Evolutionary conservation across 2,888 invertebrate genomes (phyloP), one percentile per base, ranked within the genome.

Genomic region (Podabrus alpinus): DNA sequence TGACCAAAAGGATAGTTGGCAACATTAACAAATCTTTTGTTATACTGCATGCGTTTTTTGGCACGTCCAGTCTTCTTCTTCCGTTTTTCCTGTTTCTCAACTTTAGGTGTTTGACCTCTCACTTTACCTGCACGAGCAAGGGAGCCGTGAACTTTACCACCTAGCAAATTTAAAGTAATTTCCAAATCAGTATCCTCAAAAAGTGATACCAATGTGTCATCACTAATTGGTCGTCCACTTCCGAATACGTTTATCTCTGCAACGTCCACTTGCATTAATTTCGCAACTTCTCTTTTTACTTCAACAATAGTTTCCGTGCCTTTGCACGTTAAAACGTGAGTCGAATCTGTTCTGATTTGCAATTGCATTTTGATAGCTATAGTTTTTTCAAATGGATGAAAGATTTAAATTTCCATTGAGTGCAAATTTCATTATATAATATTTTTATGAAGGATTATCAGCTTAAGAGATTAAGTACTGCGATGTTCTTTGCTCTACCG

Each of bases 61-160:
- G 99, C 98, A 87, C 99, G 95, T 70, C 99, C 99, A 61, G 98
- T 98, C 92, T 96, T 98, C 94, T 97, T 97, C 93, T 99, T 99
- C 87, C 97, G 98, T 91, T 98, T 99, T 86, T 99, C 99, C 88
- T 97, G 97, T 86, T 98, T 98, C 83, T 99, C 99, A 79, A 98
- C 97, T 91, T 99, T 99, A 21, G 99, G 99, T 15, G 99, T 99
- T 89, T 99, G 99, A 80, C 99, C 99, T 88, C 98, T 98, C 70
- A 99, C 99, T 91, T 99, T 99, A 88, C 99, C 99, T 86, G 99
- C 99, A 94, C 99, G 99, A 90, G 99, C 99, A 85, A 99, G 90
- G 80, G 99, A 99, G 86, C 99, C 99, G 90, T 99, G 99, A 84
- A 99, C 99, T 92, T 99, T 99, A 91, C 97, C 97, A 94, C 98